Base-by-base conservation (phyloP, 2,888 invertebrate species). In the Apotomis turbidana region DNA sequence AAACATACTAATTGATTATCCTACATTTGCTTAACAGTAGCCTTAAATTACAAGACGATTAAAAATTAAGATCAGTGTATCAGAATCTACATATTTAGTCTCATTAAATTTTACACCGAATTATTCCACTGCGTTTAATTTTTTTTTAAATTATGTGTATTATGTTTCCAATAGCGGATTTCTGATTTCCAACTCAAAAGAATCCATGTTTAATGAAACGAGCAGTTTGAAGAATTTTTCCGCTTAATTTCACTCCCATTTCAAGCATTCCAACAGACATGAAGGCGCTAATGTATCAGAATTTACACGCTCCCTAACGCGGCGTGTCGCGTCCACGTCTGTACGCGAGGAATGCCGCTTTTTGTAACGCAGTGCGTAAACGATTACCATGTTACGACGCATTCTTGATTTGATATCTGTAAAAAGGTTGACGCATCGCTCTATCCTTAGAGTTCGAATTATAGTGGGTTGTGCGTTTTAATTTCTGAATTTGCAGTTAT, bases 301-400 rank as follows among this genome's bases (percentile, higher is more conserved):
- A 89, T 90, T 89, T 89, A 82, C 85, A 87, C 89, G 90, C 81
- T 86, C 81, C 78, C 74, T 78, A 82, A 87, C 80, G 76, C 77
- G 84, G 82, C 90, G 90, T 91, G 90, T 89, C 88, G 87, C 82
- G 83, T 80, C 78, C 86, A 79, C 85, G 83, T 85, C 86, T 83
- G 83, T 86, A 90, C 89, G 89, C 85, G 80, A 77, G 90, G 91
- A 90, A 90, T 90, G 87, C 79, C 75, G 75, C 76, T 89, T 91
- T 91, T 91, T 90, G 84, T 87, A 75, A 76, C 78, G 75, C 78
- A 72, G 71, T 74, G 77, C 74, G 81, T 84, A 84, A 85, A 84
- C 81, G 85, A 86, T 86, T 85, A 80, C 79, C 76, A 80, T 84
- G 81, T 82, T 78, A 72, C 78, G 77, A 82, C 54, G 82, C 87